These are phyloP conservation scores for Laticauda laticaudata DNA, from an alignment of 2,113 vertebrate genomes.

Conservation along the genomic window DNA sequence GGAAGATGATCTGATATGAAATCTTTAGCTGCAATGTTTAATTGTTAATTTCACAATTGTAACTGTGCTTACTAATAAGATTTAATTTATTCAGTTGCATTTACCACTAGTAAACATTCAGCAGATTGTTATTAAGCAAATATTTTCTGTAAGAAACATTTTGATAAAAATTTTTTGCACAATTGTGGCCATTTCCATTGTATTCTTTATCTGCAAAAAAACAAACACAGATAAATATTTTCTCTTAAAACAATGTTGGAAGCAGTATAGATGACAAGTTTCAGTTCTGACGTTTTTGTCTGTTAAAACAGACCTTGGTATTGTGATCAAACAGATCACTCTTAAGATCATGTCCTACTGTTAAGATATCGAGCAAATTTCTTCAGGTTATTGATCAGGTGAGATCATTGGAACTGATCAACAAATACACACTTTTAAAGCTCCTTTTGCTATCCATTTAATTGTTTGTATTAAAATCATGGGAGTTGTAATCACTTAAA, in stretches of 20 bases:
- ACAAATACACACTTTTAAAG: not conserved
- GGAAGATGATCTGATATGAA: not conserved
- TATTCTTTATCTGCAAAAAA: constrained; percentile 33
- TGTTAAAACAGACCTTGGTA: constrained; percentile 53
- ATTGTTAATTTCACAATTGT: not conserved
- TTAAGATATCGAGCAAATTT: not conserved
- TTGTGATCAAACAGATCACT: constrained; percentile 21
- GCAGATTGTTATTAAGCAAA: not conserved
- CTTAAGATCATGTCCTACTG: not conserved
- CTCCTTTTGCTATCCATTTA: not conserved
- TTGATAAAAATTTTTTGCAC: not conserved
- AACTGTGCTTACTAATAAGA: not conserved
- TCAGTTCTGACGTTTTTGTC: not conserved
- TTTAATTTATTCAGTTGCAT: not conserved
- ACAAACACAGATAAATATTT: constrained; percentile 17
- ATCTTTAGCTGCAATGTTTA: not conserved
- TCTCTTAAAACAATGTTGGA: constrained; percentile 40
- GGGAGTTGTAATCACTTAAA: not conserved
- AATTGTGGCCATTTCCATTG: not conserved
- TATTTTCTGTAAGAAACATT: not conserved
- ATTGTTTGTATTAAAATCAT: not conserved
- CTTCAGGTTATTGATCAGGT: not conserved
- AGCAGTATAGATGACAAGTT: constrained; percentile 40
- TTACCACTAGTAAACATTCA: not conserved
- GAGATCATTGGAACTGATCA: not conserved